Evolutionary conservation across 1,140 invertebrate species (phyloP), one percentile per base, ranked within the genome.

Genomic region (Panulirus ornatus): DNA sequence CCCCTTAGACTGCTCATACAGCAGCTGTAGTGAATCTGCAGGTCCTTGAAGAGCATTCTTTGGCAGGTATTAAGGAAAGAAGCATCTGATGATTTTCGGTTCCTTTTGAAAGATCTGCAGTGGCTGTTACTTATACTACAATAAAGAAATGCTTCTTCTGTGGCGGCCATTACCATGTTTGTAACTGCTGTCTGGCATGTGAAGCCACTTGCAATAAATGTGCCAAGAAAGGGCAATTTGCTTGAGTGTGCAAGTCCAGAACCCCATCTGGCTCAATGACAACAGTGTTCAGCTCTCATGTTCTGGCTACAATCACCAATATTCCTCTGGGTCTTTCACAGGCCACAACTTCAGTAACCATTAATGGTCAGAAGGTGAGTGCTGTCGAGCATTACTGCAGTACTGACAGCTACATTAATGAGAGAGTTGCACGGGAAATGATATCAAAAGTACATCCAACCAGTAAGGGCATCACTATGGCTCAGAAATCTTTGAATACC

Each of bases 251-350:
- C 40, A 30, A 30, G 22, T 66, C 82, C 14, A 84, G 30, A 22
- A 30, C n/a, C 5, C 22, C 42, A 2, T 27, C 47, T 9, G 40
- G 66, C 34, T 38, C 34, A n/a, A 71, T 44, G 22, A 14, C 83
- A 36, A 84, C 83, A 73, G 8, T 30, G 22, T 81, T 42, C 27
- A 81, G 30, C 40, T 27, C 36, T 38, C 71, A 11, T 58, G 40
- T 51, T 44, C 27, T 73, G 14, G 83, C 63, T 16, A 27, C 22
- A 16, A 71, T 22, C 16, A 63, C 79, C 38, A n/a, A 30, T 19
- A 5, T 83, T 83, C 54, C 54, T 47, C 79, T 63, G 47, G 27
- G 79, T 83, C 27, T n/a, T n/a, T 83, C 79, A 58, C 79, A 54
- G 19, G 42, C 83, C 44, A 66, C 83, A 2, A 71, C 66, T 58